A percentile compares a stretch with the other conserved stretches of the same genome.
Conservation (phyloP, 2,113 vertebrate genomes). For the Lontra canadensis region DNA sequence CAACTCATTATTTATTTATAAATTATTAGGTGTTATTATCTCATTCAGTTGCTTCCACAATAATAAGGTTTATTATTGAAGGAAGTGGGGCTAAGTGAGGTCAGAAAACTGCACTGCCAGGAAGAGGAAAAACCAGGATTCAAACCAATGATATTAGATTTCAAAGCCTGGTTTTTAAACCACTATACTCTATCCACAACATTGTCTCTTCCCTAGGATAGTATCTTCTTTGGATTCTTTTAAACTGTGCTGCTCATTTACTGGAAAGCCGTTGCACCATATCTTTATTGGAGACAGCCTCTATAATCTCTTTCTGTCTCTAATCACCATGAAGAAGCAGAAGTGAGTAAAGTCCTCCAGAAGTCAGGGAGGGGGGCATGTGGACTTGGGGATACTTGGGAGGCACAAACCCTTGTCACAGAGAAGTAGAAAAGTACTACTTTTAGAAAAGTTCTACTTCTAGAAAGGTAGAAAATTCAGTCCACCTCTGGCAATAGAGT, state of each 20-base stretch:
- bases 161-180: background rate
- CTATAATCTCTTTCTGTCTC: background rate
- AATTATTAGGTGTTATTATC: background rate
- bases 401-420: background rate
- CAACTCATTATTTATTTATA: background rate
- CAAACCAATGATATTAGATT: background rate
- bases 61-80: background rate
- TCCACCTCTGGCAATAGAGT: background rate
- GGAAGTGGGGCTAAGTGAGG: background rate
- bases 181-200: background rate
- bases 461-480: background rate
- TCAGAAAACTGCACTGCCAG: background rate
- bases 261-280: background rate
- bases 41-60: background rate
- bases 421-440: background rate
- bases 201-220: background rate
- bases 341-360: background rate
- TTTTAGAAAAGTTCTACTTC: no score
- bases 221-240: background rate
- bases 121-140: background rate
- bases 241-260: background rate
- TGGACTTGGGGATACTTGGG: background rate
- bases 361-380: background rate
- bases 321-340: background rate
- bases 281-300: background rate